These are phyloP conservation scores for Marmota monax DNA, from an alignment of 2,113 vertebrate genomes.

Conservation along the genomic window DNA sequence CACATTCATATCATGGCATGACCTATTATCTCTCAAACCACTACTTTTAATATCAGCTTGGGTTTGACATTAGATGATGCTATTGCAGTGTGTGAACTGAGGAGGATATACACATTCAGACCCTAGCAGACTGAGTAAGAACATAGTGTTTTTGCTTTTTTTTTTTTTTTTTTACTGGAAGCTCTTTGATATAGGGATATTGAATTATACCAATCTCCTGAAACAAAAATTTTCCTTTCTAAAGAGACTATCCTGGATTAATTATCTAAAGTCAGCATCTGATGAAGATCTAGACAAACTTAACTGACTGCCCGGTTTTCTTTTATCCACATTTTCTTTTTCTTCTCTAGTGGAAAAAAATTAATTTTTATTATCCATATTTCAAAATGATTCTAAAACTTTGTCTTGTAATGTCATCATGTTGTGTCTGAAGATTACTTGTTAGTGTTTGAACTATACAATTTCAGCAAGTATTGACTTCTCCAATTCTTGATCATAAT, in stretches of 20 bases:
- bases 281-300: not conserved
- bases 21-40: not conserved
- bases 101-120: not conserved
- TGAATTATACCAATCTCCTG: not conserved
- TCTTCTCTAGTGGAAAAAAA: not conserved
- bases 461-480: not conserved
- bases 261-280: not conserved
- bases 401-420: not conserved
- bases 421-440: not conserved
- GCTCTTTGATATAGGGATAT: not conserved
- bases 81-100: not conserved
- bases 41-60: not conserved
- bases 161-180: not conserved
- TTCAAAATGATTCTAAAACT: conserved; percentile 48
- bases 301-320: not conserved
- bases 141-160: not conserved
- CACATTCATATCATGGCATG: not conserved
- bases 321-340: not conserved
- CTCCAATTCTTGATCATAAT: not conserved
- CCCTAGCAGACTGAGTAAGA: not conserved
- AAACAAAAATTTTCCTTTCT: not conserved
- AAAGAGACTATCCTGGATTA: not conserved
- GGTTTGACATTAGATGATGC: not conserved
- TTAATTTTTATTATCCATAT: not conserved
- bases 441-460: not conserved